Conservation (phyloP, 1,140 invertebrate species). For the Antheraea pernyi region DNA sequence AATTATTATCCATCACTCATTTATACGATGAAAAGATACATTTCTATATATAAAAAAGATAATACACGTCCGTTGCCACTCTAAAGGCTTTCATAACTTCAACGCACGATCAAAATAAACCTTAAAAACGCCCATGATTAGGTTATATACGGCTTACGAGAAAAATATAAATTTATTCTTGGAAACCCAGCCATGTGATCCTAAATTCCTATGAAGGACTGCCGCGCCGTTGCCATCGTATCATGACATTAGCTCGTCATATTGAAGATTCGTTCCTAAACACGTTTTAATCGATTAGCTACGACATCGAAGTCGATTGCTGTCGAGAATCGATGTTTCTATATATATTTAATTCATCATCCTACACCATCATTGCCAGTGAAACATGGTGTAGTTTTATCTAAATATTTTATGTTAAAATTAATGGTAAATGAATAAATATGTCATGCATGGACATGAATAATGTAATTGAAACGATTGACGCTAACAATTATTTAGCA, state of each 20-base stretch:
- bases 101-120: no score
- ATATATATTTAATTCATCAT: constrained; percentile 16
- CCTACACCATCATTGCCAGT: no score
- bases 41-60: no score
- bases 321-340: constrained; percentile 25
- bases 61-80: no score
- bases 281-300: constrained; percentile 40
- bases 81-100: no score
- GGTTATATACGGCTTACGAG: not conserved
- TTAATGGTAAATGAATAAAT: not conserved
- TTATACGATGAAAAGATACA: no score
- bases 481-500: no score
- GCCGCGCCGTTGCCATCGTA: constrained; percentile 19
- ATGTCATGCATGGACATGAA: no score
- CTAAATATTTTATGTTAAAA: not conserved
- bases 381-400: no score
- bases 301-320: constrained; percentile 37
- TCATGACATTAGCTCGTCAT: constrained; percentile 27
- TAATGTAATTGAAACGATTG: no score
- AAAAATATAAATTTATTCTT: not conserved
- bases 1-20: no score
- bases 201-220: not conserved
- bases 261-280: constrained; percentile 34
- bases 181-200: not conserved
- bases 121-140: no score